These are phyloP conservation scores for Phoeniculus purpureus DNA, from an alignment of 2,797 vertebrate species.

Conservation along the genomic window DNA sequence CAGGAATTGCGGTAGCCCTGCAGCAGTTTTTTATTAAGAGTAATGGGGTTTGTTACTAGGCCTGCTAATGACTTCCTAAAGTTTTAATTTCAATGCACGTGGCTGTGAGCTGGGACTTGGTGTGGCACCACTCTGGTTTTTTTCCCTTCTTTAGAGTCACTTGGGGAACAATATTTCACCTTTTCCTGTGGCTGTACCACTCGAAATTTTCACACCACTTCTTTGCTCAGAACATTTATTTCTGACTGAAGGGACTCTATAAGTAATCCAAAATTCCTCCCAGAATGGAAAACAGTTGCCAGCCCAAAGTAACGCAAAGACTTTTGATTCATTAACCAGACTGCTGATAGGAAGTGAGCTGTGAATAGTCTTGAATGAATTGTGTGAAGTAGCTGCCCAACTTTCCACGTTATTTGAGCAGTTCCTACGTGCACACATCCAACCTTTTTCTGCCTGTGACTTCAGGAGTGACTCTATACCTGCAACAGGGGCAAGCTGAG, in stretches of 20 bases:
- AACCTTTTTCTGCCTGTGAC: not conserved
- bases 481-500: not conserved
- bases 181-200: not conserved
- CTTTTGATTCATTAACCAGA: constrained; percentile 39
- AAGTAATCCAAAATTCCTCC: constrained; percentile 24
- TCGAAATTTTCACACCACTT: not conserved
- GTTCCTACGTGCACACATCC: not conserved
- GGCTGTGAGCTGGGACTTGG: not conserved
- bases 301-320: not conserved
- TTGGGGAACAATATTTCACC: not conserved
- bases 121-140: not conserved
- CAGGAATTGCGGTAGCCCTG: not conserved
- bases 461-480: not conserved
- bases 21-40: not conserved
- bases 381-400: not conserved
- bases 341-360: constrained; percentile 1
- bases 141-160: not conserved
- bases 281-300: constrained; percentile 13
- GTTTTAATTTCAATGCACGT: not conserved
- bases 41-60: not conserved
- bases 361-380: not conserved
- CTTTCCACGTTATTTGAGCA: not conserved
- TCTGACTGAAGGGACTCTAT: not conserved
- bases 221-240: constrained; percentile 5
- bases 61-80: constrained; percentile 4